Evolutionary conservation across 2,888 invertebrate species (phyloP), one percentile per base, ranked within the genome.

Genomic region (Ashinkailepas kermadecensis): DNA sequence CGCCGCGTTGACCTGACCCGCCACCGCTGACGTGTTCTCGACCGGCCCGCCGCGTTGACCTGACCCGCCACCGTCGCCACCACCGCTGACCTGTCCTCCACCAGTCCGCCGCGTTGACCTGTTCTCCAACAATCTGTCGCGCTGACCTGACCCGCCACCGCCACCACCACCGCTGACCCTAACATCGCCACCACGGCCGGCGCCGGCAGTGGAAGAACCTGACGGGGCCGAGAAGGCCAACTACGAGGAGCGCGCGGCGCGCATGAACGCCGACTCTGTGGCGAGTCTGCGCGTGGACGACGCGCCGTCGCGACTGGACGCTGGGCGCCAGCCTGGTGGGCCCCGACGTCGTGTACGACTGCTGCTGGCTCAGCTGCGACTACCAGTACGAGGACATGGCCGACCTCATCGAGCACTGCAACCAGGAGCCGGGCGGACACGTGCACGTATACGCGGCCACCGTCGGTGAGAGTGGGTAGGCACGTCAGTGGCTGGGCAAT

Each of bases 161-260:
- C 39, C 39, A 4, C 39, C 39, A 39, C 39, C 39, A 39, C 39
- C 39, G 39, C 39, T 4, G 39, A 39, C 39, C 39, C 39, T 39
- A 39, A 39, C 39, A 4, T 39, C 39, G 39, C 39, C 39, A 39
- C 39, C 39, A 39, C 39, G 39, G 39, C 39, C 39, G 39, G 39
- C 39, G 39, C 65, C 74, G 23, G 39, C 92, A 98, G 91, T 99
- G 99, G 99, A 93, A 97, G 85, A 95, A 95, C 83, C 90, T 99
- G 85, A 92, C 95, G 0, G 91, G 0, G 91, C 92, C 82, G 95
- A 96, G 84, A 97, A 98, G 87, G 95, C 95, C 88, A 91, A 91
- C 83, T 99, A 97, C 93, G 99, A 99, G 89, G 96, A 97, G 87
- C 91, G 93, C 81, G 99, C 99, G 0, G 91, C 92, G 59, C 91